Base-by-base conservation (phyloP, 2,888 invertebrate species). In the Torymus texanus region DNA sequence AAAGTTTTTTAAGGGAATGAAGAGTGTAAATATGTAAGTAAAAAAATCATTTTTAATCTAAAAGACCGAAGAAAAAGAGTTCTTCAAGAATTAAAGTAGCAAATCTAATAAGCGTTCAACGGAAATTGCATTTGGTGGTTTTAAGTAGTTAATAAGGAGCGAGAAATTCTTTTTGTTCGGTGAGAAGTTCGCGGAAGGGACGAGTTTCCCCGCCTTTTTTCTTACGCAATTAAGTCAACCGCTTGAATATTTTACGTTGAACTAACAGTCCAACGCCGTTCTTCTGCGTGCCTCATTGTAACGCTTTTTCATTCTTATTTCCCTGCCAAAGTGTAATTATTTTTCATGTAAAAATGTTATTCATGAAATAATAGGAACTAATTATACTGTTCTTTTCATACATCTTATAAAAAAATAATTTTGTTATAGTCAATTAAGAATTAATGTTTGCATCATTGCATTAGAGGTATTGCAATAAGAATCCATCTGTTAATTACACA, bases 221-320 rank as follows among this genome's bases (percentile, higher is more conserved):
- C 79, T 79, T 76, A 82, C 80, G 82, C 84, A 85, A 85, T 85
- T 85, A 86, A 84, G 83, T 82, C 82, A 79, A 82, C 84, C 81
- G 65, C 79, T 77, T 86, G 85, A 85, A 86, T 86, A 85, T 85
- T 86, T 86, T 84, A 86, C 79, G 66, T 82, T 82, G 68, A 41
- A 41, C 68, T 41, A 68, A 68, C 67, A 67, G n/a, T 16, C n/a
- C 8, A 16, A 16, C 55, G 16, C 41, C 8, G 41, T 50, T 65
- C 16, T 16, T 65, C 29, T 41, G 24, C 14, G 55, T 24, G 14
- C n/a, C 24, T 53, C 55, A 14, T 67, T 67, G 21, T 55, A 53
- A 67, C 55, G n/a, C 21, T 14, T 62, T 62, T 53, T 62, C 16
- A n/a, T 21, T 29, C 51, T 63, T 8, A 24, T 50, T 18, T 41